Base-by-base conservation (phyloP, 2,888 invertebrate genomes). In the Brachyptera putata region DNA sequence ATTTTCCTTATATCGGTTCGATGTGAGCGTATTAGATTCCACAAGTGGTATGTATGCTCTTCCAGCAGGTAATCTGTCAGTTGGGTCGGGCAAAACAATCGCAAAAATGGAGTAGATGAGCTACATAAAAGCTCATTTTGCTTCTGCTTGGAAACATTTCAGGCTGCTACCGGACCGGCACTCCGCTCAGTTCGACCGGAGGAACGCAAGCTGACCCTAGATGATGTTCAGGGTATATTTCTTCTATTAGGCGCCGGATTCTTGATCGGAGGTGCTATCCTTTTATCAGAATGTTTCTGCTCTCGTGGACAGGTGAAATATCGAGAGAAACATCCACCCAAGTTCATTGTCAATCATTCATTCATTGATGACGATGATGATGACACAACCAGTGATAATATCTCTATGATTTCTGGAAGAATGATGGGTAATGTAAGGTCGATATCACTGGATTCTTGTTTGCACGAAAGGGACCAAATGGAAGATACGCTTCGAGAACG, bases 211-310 rank as follows among this genome's bases (percentile, higher is more conserved):
- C 71, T 91, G n/a, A 85, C 86, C 1, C 75, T 89, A 26, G 89
- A 87, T 68, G 91, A 91, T 64, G 89, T 88, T 0, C 88, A 89
- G 74, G 91, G 91, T 9, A 90, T 89, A 87, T 90, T 89, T 69
- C 73, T 90, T 2, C 76, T 91, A 1, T 76, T 90, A 65, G 86
- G 78, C 3, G 80, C 84, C 41, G 91, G 91, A 0, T 86, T 86
- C 69, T 69, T 85, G 0, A 69, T 86, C 24, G 89, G 84, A 3
- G 80, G 78, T 0, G 75, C 81, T 2, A 81, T 83, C 2, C 73
- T 89, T 9, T 67, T 84, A 13, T 83, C 86, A 0, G 90, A 90
- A 76, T 84, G 84, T 18, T 14, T 60, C 9, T 43, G 18, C 14
- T 39, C 21, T 11, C 3, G 37, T 3, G 37, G 39, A 3, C 22